Percentiles rank a stretch among this genome's conserved stretches.
phyloP scores from a whole-genome alignment of 2,113 vertebrate genomes.

The Panurus biarmicus region DNA sequence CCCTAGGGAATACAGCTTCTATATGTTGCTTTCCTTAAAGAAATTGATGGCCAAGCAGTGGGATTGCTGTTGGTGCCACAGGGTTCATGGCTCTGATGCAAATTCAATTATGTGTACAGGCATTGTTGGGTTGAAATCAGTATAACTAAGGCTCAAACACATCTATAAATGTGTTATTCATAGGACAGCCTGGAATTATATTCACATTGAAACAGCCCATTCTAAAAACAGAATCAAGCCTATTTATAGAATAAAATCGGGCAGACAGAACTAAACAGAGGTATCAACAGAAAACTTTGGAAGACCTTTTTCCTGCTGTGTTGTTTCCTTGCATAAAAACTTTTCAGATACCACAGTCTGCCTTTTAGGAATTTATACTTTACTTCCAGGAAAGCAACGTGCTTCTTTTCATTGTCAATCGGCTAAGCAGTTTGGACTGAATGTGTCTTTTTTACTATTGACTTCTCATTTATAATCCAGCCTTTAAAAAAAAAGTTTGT shows the following conservation, averaged over 20 bases:
- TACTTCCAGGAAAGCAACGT: neutral
- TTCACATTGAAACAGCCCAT: neutral
- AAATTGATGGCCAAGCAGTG: neutral
- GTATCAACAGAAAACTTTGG: neutral
- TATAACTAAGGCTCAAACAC: neutral
- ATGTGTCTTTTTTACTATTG: neutral
- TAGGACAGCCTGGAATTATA: neutral
- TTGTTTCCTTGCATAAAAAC: neutral
- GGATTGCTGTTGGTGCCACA: neutral
- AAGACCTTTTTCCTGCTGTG: neutral
- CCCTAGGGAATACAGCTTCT: neutral
- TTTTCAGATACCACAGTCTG: neutral
- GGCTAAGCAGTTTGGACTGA: neutral
- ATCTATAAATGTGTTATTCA: neutral
- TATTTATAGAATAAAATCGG: neutral
- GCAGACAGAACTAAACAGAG: neutral
- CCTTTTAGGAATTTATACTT: neutral
- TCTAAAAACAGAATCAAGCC: neutral
- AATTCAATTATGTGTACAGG: neutral
- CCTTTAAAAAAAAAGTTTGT: neutral
- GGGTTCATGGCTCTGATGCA: neutral
- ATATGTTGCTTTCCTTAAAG: rapidly evolving
- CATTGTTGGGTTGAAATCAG: neutral
- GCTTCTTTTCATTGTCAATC: neutral
- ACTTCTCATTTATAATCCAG: neutral